A percentile compares a stretch with the other conserved stretches of the same genome.
Evolutionary conservation across 37 sponge, comb jelly and placozoan genomes (phyloP).

Genomic region (Axinella damicornis): DNA sequence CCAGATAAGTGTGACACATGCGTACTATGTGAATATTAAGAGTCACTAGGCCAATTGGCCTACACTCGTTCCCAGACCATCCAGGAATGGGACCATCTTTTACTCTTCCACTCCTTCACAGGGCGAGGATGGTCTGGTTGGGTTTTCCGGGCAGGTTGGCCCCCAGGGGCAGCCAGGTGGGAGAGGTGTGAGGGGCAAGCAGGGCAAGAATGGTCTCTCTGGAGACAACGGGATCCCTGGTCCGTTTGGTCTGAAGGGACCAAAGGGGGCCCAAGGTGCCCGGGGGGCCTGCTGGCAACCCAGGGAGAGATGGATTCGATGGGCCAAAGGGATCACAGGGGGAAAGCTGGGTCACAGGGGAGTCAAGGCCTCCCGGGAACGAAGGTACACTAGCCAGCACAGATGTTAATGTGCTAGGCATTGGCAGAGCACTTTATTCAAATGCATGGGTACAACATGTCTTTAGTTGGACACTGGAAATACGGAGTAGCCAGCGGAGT

Average conservation of each 20-base stretch:
- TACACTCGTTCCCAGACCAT: too few relatives aligned
- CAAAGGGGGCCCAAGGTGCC: conserved; percentile 11
- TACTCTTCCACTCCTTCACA: background rate
- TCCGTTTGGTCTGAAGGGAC: conserved; percentile 24
- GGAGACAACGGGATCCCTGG: conserved; percentile 44
- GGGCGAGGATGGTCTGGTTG: conserved; percentile 67
- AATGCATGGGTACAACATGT: too few relatives aligned
- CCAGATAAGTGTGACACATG: too few relatives aligned
- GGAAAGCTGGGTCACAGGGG: conserved; percentile 40
- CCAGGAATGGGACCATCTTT: too few relatives aligned
- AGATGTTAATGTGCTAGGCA: too few relatives aligned
- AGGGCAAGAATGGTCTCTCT: conserved; percentile 36
- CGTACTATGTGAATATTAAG: too few relatives aligned
- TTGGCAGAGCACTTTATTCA: too few relatives aligned
- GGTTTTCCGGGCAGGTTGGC: conserved; percentile 52
- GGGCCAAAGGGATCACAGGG: conserved; percentile 56
- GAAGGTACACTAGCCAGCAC: too few relatives aligned
- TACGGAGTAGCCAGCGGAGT: too few relatives aligned
- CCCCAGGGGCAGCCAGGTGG: conserved; percentile 63
- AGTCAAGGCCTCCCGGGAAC: conserved; percentile 43
- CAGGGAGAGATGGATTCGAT: conserved; percentile 65
- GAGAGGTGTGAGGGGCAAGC: conserved; percentile 34
- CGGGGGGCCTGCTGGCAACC: conserved; percentile 33
- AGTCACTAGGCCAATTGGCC: too few relatives aligned
- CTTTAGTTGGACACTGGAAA: too few relatives aligned